These are phyloP conservation scores for Cephus rjabovi DNA, from an alignment of 2,888 invertebrate genomes.

Conservation along the genomic window DNA sequence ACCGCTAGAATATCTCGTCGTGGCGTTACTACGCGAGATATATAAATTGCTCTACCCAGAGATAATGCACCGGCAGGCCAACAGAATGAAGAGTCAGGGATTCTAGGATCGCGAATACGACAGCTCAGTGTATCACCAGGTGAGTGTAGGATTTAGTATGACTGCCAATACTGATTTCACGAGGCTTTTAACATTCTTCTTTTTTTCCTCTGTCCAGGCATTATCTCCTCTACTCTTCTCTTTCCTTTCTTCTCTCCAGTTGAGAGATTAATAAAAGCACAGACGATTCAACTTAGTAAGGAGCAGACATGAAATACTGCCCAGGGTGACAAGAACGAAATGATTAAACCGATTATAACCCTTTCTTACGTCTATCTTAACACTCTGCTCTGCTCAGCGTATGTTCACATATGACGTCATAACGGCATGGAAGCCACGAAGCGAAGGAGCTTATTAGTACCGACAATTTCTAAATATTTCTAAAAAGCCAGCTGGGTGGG, in stretches of 20 bases:
- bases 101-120: neutral
- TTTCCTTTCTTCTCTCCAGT: neutral
- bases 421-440: neutral
- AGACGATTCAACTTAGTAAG: neutral
- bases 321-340: neutral
- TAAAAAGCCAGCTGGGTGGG: neutral
- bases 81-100: neutral
- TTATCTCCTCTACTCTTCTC: neutral
- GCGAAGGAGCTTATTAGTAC: neutral
- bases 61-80: neutral
- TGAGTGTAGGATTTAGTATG: neutral
- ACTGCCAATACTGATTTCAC: neutral
- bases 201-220: neutral
- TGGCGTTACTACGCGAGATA: neutral
- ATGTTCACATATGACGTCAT: neutral
- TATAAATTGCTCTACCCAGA: neutral
- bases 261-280: neutral
- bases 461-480: neutral
- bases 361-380: neutral
- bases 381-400: neutral
- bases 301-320: neutral
- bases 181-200: neutral
- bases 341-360: neutral
- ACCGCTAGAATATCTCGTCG: neutral
- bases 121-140: neutral